Evolutionary conservation across 2,888 invertebrate species (phyloP), one percentile per base, ranked within the genome.

Genomic region (Oxyscelio sp.): DNA sequence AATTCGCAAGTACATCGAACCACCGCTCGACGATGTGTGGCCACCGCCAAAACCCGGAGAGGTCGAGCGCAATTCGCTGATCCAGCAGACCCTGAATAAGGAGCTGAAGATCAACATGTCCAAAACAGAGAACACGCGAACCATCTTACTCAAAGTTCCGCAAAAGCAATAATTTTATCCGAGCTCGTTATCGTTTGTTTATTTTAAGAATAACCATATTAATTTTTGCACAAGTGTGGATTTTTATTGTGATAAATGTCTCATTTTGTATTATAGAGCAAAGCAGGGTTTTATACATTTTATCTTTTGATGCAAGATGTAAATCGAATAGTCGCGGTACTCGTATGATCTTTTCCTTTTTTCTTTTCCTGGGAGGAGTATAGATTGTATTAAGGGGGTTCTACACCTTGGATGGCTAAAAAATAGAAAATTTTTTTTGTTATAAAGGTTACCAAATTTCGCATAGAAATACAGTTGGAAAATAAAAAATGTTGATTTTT

Each of bases 21-120:
- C 96, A 4, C 95, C 96, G 3, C 94, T 96, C 68, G 96, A 96
- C 87, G 96, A 96, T 85, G 95, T 95, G 88, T 95, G 95, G 95
- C 96, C 96, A 0, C 96, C 96, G 0, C 95, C 95, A 61, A 93
- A 92, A 81, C 92, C 92, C 0, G 90, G 88, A 17, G 74, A 79
- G 38, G 0, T 3, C 0, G 92, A 92, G 38, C 56, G 34, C 11
- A 38, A 56, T 11, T 45, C 38, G 15, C 13, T n/a, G 5, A 52
- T 9, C 11, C 54, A 52, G 61, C 73, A 24, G 4, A 87, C 90
- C 1, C 78, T 92, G 8, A 90, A 91, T 6, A 93, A 93, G 63
- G 93, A 94, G 84, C 74, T 94, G 1, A 94, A 94, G 45, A 92
- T 94, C 13, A 94, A 94, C 78, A 92, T 93, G 48, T 93, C 94